Percentiles rank a stretch among this genome's conserved stretches.
Evolutionary conservation across 2,113 vertebrate genomes (phyloP).

Genomic region (Ranitomeya imitator): DNA sequence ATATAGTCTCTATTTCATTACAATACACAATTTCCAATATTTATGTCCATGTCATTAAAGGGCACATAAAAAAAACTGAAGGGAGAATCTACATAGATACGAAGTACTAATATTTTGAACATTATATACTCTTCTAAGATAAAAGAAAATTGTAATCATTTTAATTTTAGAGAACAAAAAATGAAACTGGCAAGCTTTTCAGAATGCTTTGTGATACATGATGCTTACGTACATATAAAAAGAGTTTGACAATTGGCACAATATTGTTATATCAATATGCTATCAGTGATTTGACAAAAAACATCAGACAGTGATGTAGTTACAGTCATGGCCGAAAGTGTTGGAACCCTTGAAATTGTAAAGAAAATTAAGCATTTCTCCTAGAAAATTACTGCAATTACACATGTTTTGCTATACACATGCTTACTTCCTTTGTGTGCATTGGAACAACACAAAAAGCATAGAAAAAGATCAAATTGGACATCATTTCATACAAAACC

Average conservation of each 20-base stretch:
- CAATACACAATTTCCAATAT: neutral
- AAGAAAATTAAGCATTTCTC: too few relatives aligned
- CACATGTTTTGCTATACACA: too few relatives aligned
- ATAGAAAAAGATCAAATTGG: too few relatives aligned
- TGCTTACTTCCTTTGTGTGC: too few relatives aligned
- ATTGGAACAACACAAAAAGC: too few relatives aligned
- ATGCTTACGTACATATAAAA: neutral
- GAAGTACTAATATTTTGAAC: neutral
- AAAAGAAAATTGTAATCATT: neutral
- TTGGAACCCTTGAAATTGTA: too few relatives aligned
- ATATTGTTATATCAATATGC: neutral
- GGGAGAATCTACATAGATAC: neutral
- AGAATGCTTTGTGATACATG: neutral
- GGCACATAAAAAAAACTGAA: conserved; percentile 21
- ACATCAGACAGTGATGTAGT: neutral
- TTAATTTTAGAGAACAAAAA: neutral
- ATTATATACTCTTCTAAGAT: neutral
- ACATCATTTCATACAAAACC: too few relatives aligned
- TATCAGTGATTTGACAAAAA: neutral
- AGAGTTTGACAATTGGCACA: neutral
- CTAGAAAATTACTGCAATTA: too few relatives aligned
- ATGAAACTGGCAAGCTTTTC: neutral
- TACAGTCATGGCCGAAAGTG: too few relatives aligned
- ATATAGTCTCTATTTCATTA: neutral
- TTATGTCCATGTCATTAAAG: neutral